Conservation (phyloP, 2,797 vertebrate genomes). For the Echiichthys vipera region DNA sequence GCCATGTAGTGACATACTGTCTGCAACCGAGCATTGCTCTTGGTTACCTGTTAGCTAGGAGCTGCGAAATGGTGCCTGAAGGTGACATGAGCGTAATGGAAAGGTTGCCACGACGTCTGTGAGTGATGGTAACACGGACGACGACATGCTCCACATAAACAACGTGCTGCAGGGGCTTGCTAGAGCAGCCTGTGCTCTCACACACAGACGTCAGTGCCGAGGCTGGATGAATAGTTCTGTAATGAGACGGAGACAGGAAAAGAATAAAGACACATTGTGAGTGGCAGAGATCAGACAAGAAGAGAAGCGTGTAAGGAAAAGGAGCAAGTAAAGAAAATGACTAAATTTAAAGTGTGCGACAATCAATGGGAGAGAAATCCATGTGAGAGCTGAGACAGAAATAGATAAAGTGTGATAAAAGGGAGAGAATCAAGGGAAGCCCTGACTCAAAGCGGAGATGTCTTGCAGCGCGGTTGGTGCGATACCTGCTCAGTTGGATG, state of each 20-base stretch:
- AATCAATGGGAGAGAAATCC: constrained; percentile 45
- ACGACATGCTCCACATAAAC: constrained; percentile 93
- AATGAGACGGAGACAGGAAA: constrained; percentile 33
- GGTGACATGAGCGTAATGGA: constrained; percentile 93
- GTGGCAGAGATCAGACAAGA: constrained; percentile 34
- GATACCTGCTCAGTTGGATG: constrained; percentile 91
- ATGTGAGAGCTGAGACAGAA: constrained; percentile 54
- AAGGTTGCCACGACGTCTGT: constrained; percentile 92
- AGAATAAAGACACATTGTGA: constrained; percentile 34
- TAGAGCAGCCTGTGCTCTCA: constrained; percentile 89
- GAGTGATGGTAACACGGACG: constrained; percentile 89
- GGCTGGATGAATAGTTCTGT: constrained; percentile 90
- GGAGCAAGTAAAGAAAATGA: constrained; percentile 29
- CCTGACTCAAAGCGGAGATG: constrained; percentile 49
- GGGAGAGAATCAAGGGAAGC: constrained; percentile 60
- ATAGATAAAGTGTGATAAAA: constrained; percentile 62
- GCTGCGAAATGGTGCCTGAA: constrained; percentile 92
- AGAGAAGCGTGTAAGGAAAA: constrained; percentile 30
- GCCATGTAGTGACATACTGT: neutral
- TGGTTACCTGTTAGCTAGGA: constrained; percentile 91
- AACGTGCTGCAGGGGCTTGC: constrained; percentile 86
- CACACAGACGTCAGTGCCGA: constrained; percentile 86
- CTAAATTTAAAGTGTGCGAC: constrained; percentile 46
- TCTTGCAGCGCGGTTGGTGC: constrained; percentile 12
- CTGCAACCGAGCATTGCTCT: neutral